A percentile compares a stretch with the other conserved stretches of the same genome.
Evolutionary conservation across 2,888 invertebrate genomes (phyloP).

Genomic region (Heliconius hortense): DNA sequence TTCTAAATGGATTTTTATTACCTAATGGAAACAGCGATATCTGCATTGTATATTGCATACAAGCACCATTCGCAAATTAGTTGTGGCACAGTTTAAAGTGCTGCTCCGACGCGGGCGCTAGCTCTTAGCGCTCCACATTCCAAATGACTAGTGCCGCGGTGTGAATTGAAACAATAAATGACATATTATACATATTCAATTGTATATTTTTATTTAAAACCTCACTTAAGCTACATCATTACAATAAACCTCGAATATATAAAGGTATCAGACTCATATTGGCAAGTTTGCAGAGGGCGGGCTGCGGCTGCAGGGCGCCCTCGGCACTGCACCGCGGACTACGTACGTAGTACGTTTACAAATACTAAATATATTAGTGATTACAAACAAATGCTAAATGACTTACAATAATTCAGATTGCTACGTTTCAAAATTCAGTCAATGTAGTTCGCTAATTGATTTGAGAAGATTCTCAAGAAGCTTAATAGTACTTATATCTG

Average conservation of each 20-base stretch:
- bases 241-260: slow-evolving; percentile 48
- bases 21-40: background rate
- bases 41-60: background rate
- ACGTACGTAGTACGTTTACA: background rate
- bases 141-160: slow-evolving; percentile 52
- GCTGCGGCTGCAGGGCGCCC: background rate
- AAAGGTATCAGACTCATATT: slow-evolving; percentile 69
- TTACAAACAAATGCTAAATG: slow-evolving; percentile 5
- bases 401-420: background rate
- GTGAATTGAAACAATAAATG: slow-evolving; percentile 54
- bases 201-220: slow-evolving; percentile 61
- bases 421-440: no score
- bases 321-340: background rate
- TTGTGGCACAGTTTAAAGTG: no score
- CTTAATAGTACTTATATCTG: background rate
- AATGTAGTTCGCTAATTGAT: no score
- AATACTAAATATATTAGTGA: slow-evolving; percentile 1
- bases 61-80: background rate
- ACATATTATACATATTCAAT: slow-evolving; percentile 52
- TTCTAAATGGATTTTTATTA: no score
- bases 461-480: background rate
- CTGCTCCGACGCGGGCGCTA: background rate
- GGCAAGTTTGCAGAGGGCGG: slow-evolving; percentile 58
- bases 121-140: slow-evolving; percentile 48
- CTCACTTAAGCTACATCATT: slow-evolving; percentile 49